Conservation (phyloP, 35 echinoderm and acorn worm species). For the Apostichopus californicus region DNA sequence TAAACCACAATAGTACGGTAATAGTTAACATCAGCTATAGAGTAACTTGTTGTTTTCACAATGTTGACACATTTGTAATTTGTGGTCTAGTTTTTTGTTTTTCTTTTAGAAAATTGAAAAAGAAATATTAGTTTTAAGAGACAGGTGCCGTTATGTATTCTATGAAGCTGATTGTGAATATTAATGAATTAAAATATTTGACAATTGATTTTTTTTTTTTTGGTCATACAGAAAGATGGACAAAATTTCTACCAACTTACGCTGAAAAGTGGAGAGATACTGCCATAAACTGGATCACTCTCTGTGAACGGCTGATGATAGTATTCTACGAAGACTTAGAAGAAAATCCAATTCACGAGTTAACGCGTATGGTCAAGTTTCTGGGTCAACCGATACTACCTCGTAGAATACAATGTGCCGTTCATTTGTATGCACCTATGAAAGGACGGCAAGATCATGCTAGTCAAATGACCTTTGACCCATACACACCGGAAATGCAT, state of each 20-base stretch:
- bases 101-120: too few relatives aligned
- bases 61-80: too few relatives aligned
- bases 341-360: neutral
- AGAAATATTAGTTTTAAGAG: too few relatives aligned
- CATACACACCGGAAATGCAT: constrained; percentile 21
- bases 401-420: constrained; percentile 28
- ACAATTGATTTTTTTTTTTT: too few relatives aligned
- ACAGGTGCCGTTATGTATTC: too few relatives aligned
- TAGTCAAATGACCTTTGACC: constrained; percentile 37
- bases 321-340: constrained; percentile 49
- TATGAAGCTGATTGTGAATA: too few relatives aligned
- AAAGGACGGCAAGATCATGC: neutral
- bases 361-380: constrained; percentile 22
- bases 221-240: neutral
- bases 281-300: constrained; percentile 27
- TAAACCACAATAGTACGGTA: too few relatives aligned
- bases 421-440: neutral
- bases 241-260: constrained; percentile 19
- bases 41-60: too few relatives aligned
- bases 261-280: constrained; percentile 15
- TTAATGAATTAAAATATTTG: too few relatives aligned
- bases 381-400: constrained; percentile 28
- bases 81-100: too few relatives aligned
- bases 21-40: too few relatives aligned
- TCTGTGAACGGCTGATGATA: constrained; percentile 30